Percentiles rank a stretch among this genome's conserved stretches.
Conservation (phyloP, 2,797 vertebrate genomes). For the Spinus pinus region DNA sequence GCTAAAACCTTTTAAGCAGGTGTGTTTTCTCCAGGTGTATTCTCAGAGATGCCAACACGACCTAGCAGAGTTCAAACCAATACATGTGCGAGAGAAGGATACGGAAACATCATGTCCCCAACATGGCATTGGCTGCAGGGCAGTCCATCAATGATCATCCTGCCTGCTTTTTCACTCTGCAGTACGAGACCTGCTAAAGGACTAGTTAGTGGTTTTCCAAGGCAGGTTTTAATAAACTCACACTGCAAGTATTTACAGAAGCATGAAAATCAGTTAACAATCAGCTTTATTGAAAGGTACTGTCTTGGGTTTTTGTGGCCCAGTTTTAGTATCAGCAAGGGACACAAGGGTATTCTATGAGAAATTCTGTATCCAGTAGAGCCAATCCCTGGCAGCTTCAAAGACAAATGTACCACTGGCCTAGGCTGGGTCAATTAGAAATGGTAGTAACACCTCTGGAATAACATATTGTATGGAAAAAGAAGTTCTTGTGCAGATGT, state of each 20-base stretch:
- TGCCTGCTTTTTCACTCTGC: neutral
- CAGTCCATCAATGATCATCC: neutral
- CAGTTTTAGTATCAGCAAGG: neutral
- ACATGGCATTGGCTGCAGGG: accelerated
- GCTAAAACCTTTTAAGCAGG: neutral
- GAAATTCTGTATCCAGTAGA: neutral
- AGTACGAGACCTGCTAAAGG: neutral
- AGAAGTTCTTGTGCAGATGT: no score
- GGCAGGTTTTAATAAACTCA: neutral
- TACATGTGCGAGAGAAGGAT: accelerated
- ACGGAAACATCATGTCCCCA: accelerated
- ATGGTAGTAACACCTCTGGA: neutral
- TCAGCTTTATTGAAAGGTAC: neutral
- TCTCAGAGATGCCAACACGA: neutral
- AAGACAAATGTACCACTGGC: neutral
- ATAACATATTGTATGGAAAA: neutral
- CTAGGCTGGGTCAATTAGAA: neutral
- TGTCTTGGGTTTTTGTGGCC: neutral
- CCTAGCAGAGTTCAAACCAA: neutral
- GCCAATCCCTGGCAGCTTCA: neutral
- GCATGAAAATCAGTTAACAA: neutral
- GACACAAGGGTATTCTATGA: neutral
- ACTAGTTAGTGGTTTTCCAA: neutral
- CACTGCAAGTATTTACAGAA: neutral
- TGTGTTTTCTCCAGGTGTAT: neutral